A percentile compares a stretch with the other conserved stretches of the same genome.
Evolutionary conservation across 1,140 invertebrate genomes (phyloP).

Genomic region (Drosophila trapezifrons): DNA sequence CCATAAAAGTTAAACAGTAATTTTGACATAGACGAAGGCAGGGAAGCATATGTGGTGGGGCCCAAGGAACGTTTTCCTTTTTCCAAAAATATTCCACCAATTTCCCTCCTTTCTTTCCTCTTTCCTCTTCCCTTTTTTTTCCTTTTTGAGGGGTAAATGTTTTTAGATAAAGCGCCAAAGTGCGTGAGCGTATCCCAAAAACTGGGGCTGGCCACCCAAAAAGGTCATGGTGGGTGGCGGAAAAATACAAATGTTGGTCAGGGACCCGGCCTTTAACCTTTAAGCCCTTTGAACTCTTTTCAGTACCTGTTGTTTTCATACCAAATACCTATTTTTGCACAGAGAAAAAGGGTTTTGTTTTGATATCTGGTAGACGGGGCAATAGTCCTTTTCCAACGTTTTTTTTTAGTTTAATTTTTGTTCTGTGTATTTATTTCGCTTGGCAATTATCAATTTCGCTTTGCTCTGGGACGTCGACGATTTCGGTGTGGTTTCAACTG

Average conservation of each 20-base stretch:
- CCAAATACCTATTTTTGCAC: constrained; percentile 3
- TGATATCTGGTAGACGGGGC: too few species aligned
- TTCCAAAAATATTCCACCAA: constrained; percentile 58
- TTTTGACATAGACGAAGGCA: constrained; percentile 67
- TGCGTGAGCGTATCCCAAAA: constrained; percentile 63
- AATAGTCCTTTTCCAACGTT: too few species aligned
- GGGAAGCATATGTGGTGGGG: constrained; percentile 61
- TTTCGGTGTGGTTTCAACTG: constrained; percentile 64
- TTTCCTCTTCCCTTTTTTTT: background rate
- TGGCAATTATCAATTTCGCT: constrained; percentile 49
- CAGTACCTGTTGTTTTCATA: constrained; percentile 30
- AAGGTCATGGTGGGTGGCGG: constrained; percentile 46
- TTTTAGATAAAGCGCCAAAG: constrained; percentile 68
- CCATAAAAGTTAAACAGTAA: constrained; percentile 80
- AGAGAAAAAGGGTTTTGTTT: background rate
- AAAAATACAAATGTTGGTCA: constrained; percentile 42
- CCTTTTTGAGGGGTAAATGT: constrained; percentile 53
- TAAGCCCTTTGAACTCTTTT: constrained; percentile 34
- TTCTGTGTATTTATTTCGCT: constrained; percentile 15
- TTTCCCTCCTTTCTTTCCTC: constrained; percentile 24
- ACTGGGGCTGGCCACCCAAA: constrained; percentile 30
- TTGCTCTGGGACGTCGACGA: constrained; percentile 27
- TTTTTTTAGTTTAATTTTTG: too few species aligned
- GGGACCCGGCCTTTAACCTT: constrained; percentile 26
- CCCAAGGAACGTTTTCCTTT: constrained; percentile 10